Evolutionary conservation across 2,113 vertebrate genomes (phyloP), one percentile per base, ranked within the genome.

Genomic region (Boulengerochromis microlepis): DNA sequence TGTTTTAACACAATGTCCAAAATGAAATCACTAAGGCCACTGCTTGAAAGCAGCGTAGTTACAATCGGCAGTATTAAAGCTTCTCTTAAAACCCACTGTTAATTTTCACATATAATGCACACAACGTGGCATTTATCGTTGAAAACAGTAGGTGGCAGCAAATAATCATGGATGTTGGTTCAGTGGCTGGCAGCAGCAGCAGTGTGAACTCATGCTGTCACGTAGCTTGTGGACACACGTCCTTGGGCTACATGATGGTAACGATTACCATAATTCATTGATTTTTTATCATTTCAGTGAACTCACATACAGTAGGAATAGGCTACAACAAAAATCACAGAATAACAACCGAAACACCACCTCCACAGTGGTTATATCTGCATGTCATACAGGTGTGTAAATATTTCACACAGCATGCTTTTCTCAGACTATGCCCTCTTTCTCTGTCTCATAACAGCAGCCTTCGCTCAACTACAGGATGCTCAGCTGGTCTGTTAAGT

Each of bases 121-220:
- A 38, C 19, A 22, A n/a, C 4, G 33, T 12, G 19, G 2, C 4
- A n/a, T 26, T 71, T 29, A 4, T 18, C 1, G 1, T n/a, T 56
- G 1, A 1, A 11, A 18, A 66, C 94, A 91, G 83, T 5, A 93
- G 94, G 59, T 90, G 91, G 91, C 89, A 93, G 93, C 90, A 92
- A 84, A 89, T 29, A 2, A 54, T 45, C 42, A 82, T 24, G 8
- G 47, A 11, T 87, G n/a, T 29, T 50, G 5, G 13, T 83, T 38
- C 2, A 5, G 7, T 18, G 2, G 19, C 38, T 29, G 16, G 15
- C 80, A 59, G 71, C 54, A 53, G 22, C 42, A 53, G 19, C 45
- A 57, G 29, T 2, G 10, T 10, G 3, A 54, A 54, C 18, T 83
- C 10, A 7, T 38, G 40, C 38, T 40, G 22, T 52, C 22, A 38